Percentiles rank a stretch among this genome's conserved stretches.
Conservation (phyloP, 2,113 vertebrate species). For the Pelvicachromis taeniatus region DNA sequence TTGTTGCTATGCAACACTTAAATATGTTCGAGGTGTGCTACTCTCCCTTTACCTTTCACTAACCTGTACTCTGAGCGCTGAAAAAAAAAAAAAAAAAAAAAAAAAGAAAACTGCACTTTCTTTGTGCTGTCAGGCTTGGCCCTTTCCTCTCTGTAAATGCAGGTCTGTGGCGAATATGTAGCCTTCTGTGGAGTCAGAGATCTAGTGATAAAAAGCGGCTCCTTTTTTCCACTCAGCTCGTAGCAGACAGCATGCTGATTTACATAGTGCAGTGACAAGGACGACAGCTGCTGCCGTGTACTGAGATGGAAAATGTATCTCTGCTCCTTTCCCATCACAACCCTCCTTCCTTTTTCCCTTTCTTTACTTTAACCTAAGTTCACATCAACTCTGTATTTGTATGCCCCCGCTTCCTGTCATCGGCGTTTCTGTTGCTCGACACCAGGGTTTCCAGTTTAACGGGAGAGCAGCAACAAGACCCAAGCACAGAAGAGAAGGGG, state of each 20-base stretch:
- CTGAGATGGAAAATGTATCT: slow-evolving; percentile 68
- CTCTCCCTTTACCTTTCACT: slow-evolving; percentile 18
- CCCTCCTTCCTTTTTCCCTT: background rate
- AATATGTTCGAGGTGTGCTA: slow-evolving; percentile 26
- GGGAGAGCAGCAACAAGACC: background rate
- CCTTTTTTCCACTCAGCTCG: slow-evolving; percentile 5
- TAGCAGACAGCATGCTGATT: slow-evolving; percentile 65
- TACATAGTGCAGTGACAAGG: slow-evolving; percentile 61
- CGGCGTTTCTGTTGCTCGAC: background rate
- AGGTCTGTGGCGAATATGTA: slow-evolving; percentile 32
- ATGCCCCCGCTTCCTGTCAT: background rate
- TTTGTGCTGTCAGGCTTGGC: slow-evolving; percentile 2
- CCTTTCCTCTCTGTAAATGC: slow-evolving; percentile 7
- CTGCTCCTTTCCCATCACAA: background rate
- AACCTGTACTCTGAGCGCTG: background rate
- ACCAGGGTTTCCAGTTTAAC: background rate
- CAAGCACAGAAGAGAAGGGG: background rate
- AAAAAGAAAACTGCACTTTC: slow-evolving; percentile 12
- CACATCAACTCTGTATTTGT: slow-evolving; percentile 1
- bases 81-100: slow-evolving; percentile 7
- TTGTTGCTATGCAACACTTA: slow-evolving; percentile 63
- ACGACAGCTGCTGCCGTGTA: slow-evolving; percentile 70
- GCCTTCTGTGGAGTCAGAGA: slow-evolving; percentile 29
- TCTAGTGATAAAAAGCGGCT: slow-evolving; percentile 23
- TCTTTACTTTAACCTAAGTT: slow-evolving; percentile 6